Evolutionary conservation across 2,797 vertebrate species (phyloP).

Genomic region (Nothura maculosa): DNA sequence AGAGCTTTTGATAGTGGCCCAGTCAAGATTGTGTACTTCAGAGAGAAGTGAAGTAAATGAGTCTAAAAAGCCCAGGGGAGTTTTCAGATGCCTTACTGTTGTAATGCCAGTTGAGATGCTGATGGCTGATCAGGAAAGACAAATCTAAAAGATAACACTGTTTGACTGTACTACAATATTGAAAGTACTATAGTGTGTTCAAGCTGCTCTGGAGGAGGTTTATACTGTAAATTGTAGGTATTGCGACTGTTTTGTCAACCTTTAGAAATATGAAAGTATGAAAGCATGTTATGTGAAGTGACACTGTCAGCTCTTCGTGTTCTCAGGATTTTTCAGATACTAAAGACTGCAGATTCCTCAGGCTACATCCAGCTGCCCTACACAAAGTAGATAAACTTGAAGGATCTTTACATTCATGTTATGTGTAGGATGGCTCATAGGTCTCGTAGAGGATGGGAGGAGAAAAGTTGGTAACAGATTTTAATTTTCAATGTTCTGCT

Average conservation of each 20-base stretch:
- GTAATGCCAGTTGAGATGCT: accelerated
- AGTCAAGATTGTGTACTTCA: not conserved
- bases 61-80: not conserved
- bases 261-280: not conserved
- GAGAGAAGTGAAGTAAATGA: not conserved
- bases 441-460: not conserved
- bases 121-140: not conserved
- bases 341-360: not conserved
- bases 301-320: not conserved
- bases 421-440: not conserved
- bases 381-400: not conserved
- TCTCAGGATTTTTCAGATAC: not conserved
- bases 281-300: not conserved
- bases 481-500: not conserved
- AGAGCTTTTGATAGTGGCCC: not conserved
- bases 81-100: not conserved
- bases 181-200: not conserved
- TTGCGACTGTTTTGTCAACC: not conserved
- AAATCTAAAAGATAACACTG: not conserved
- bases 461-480: not conserved
- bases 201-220: not conserved
- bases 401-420: not conserved
- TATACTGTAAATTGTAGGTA: not conserved
- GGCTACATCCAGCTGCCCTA: not conserved
- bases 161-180: not conserved